Base-by-base conservation (phyloP, 2,113 vertebrate species). In the Zingel zingel region DNA sequence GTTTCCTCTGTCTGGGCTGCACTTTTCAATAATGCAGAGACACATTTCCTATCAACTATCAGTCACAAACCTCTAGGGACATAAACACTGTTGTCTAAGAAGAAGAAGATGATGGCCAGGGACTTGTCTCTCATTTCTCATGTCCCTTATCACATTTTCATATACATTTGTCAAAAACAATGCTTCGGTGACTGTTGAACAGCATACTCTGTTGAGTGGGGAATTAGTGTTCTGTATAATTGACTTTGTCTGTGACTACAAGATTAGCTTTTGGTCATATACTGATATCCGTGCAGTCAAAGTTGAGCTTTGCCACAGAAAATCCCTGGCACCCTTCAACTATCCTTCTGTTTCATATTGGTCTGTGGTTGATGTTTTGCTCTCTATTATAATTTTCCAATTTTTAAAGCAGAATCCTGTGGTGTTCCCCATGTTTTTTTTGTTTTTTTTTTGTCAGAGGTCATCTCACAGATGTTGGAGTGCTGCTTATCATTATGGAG, bases 281-380 rank as follows among this genome's bases (percentile, higher is more conserved):
- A 25, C 12, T n/a, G 5, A 61, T 19, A 30, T 57, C 18, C 48
- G 56, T 79, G 63, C 58, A 58, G 58, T 74, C 51, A 56, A 47
- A 62, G 39, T 65, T 48, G 30, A 76, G 54, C 19, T 77, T 79
- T 6, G 4, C 66, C 19, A 3, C 51, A 71, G 43, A 61, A 84
- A 81, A 65, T 71, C 73, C 16, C 23, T 21, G 47, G 65, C 56
- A 78, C 59, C 50, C 15, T 51, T 63, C 45, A 25, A 1, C 56
- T 48, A 18, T 76, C 53, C 64, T 13, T 56, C 66, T 81, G 13
- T 19, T 64, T 85, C 67, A 62, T 70, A 30, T 68, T 47, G 79
- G 81, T 45, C 75, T 91, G 86, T 75, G 88, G 82, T 80, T 78
- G 79, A 50, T 83, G 85, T 84, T 86, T 82, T 78, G 13, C 75